Base-by-base conservation (phyloP, 2,888 invertebrate genomes). In the Empis livida region DNA sequence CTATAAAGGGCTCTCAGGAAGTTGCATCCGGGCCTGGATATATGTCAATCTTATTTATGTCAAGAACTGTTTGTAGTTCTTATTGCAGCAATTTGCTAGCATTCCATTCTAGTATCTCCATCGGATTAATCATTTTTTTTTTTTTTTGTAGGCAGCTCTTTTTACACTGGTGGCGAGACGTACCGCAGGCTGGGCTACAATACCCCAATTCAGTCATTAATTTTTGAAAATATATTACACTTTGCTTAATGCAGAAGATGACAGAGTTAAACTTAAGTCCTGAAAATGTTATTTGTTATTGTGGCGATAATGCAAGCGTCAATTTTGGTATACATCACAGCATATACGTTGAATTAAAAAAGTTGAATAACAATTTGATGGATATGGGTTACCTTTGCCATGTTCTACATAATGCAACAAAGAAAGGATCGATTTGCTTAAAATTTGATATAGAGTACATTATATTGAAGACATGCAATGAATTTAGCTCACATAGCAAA, bases 291-390 rank as follows among this genome's bases (percentile, higher is more conserved):
- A 44, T 47, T 17, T 39, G 46, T 20, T 52, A 49, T 38, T 49
- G 46, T 42, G 50, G 45, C 30, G 49, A 52, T 46, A 52, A 50
- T 44, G 52, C 49, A 2, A 49, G 44, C 15, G 49, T 50, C 2
- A 50, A 49, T 44, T 52, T 50, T 42, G 50, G 52, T 6, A 14
- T 8, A 10, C 43, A 47, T 32, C 45, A 50, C 44, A 49, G 48
- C 39, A 45, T 50, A 10, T 49, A 47, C 40, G 49, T 50, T 9
- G 50, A 50, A 23, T 31, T 47, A 11, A 47, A 47, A 43, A 44
- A 51, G 41, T 23, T 5, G 15, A 48, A 48, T 10, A 16, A 44
- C 5, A 15, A 40, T 39, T 30, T 49, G 2, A 42, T 46, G 8
- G 27, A 41, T 35, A 23, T 17, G 23, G 23, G 41, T 8, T 47